Conservation (phyloP, 2,797 vertebrate genomes). For the Danio jaintianensis region DNA sequence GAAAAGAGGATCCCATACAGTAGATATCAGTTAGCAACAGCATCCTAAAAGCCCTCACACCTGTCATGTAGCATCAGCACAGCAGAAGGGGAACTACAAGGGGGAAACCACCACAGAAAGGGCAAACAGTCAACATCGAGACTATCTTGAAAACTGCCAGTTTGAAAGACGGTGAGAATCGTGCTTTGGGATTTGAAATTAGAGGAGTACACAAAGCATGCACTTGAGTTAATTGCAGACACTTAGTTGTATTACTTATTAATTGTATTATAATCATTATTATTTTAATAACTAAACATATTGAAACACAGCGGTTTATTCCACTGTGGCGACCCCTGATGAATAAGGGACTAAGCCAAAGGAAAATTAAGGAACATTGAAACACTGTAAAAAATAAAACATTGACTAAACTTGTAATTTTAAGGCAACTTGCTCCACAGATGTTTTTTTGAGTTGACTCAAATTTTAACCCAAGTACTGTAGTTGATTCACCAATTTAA, state of each 20-base stretch:
- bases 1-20: conserved; percentile 35
- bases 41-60: conserved; percentile 42
- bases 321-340: too few relatives aligned
- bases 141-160: background rate
- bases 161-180: background rate
- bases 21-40: conserved; percentile 46
- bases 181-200: background rate
- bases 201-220: background rate
- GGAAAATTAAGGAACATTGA: too few relatives aligned
- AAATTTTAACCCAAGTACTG: too few relatives aligned
- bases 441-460: too few relatives aligned
- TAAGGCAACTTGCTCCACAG: too few relatives aligned
- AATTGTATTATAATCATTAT: too few relatives aligned
- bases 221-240: background rate
- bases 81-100: conserved; percentile 3
- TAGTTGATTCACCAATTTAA: too few relatives aligned
- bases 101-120: conserved; percentile 13
- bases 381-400: too few relatives aligned
- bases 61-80: conserved; percentile 54
- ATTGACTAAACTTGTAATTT: too few relatives aligned
- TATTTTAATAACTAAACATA: too few relatives aligned
- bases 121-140: conserved; percentile 28
- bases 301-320: too few relatives aligned
- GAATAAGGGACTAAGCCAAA: too few relatives aligned
- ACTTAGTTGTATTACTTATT: background rate